A percentile compares a stretch with the other conserved stretches of the same genome.
These are phyloP conservation scores for Nasonia longicornis DNA, from an alignment of 1,140 invertebrate species.

Conservation along the genomic window DNA sequence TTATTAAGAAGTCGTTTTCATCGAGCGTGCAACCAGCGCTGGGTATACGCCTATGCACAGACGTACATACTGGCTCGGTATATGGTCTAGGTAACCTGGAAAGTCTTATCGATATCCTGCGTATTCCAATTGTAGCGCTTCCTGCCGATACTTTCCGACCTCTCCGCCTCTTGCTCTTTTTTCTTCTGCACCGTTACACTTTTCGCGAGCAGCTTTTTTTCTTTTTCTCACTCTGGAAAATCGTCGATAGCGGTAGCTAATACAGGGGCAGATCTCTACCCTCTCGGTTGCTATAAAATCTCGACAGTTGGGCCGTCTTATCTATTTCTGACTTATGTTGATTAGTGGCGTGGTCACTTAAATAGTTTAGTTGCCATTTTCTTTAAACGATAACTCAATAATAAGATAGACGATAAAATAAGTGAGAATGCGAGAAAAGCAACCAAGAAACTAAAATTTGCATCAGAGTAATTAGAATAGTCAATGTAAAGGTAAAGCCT, in stretches of 20 bases:
- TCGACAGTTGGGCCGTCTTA: too few relatives aligned
- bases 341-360: too few relatives aligned
- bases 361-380: too few relatives aligned
- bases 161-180: neutral
- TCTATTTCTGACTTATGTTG: too few relatives aligned
- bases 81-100: neutral
- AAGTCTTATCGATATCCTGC: constrained; percentile 30
- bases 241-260: neutral
- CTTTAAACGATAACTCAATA: too few relatives aligned
- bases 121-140: constrained; percentile 30
- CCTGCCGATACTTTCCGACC: constrained; percentile 9
- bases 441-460: too few relatives aligned
- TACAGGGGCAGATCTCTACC: too few relatives aligned
- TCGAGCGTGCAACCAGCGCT: neutral
- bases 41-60: neutral
- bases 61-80: neutral
- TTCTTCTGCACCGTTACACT: neutral
- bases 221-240: neutral
- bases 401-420: too few relatives aligned
- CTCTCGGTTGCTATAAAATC: too few relatives aligned
- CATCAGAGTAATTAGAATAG: too few relatives aligned
- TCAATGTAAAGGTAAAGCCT: too few relatives aligned
- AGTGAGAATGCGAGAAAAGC: too few relatives aligned
- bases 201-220: neutral
- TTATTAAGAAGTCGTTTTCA: constrained; percentile 38